Base-by-base conservation (phyloP, 2,797 vertebrate genomes). In the Microchirus variegatus region DNA sequence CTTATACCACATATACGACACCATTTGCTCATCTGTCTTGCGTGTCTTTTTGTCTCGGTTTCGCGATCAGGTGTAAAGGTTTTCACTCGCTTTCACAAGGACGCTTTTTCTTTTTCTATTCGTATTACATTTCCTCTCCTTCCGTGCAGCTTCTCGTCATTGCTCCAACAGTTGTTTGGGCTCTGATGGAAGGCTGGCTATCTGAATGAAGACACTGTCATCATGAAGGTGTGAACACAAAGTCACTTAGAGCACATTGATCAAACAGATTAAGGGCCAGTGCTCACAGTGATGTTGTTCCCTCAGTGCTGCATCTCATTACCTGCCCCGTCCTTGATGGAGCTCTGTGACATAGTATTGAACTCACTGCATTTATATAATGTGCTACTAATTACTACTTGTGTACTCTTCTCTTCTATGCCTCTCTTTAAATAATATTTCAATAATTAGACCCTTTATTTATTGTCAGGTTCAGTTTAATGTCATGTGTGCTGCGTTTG, bases 191-290 rank as follows among this genome's bases (percentile, higher is more conserved):
- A 64, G 51, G 53, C 63, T 63, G 5, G 11, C 59, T 66, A 59
- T 64, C 56, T 78, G 59, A 46, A 82, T 71, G 46, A 79, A 78
- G 74, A 66, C 58, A 53, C 62, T 62, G 64, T 80, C 53, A 61
- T 14, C 47, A 75, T 37, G 46, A 63, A 63, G 69, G 60, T 57
- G 63, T 55, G 75, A 64, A 80, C 22, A 49, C 54, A 16, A 53
- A 77, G 71, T 78, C 76, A 74, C 75, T 77, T 78, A 81, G 64
- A 66, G 63, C 68, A 70, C 74, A 80, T 68, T 75, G 78, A 81
- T 89, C 82, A 80, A 75, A 82, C 70, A 70, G 80, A 86, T 89
- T 80, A 84, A 80, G 77, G 65, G 77, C 81, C 70, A 80, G 68
- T 63, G 69, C 66, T 80, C 70, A 64, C 71, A 76, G 69, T 80